Percentiles rank a stretch among this genome's conserved stretches.
Conservation (phyloP, 2,113 vertebrate species). For the Mormoops blainvillei region DNA sequence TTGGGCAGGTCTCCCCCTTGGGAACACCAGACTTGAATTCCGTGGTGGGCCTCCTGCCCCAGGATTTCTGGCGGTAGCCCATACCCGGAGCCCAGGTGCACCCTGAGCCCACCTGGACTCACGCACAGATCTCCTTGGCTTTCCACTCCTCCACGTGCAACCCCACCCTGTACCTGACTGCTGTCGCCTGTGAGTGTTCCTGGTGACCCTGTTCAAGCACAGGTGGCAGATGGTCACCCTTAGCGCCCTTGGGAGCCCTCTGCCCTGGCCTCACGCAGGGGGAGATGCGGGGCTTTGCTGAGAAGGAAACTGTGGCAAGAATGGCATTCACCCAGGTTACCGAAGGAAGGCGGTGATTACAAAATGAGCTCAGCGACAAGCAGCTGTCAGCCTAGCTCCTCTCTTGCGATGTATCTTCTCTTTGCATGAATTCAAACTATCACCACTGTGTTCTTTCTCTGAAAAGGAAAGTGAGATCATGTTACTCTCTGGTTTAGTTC, state of each 20-base stretch:
- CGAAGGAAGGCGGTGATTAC: constrained; percentile 24
- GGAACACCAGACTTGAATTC: neutral
- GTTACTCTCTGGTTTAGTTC: neutral
- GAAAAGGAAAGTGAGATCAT: neutral
- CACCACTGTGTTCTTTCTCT: neutral
- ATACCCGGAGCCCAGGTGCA: neutral
- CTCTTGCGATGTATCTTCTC: neutral
- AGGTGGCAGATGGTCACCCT: neutral
- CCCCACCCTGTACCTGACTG: neutral
- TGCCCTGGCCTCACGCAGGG: neutral
- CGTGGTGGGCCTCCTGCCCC: neutral
- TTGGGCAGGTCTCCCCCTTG: neutral
- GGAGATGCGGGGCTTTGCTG: neutral
- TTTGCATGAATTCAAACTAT: neutral
- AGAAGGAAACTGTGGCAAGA: neutral
- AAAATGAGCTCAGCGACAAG: neutral
- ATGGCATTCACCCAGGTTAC: neutral
- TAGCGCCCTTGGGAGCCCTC: neutral
- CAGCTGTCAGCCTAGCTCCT: neutral
- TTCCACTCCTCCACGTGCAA: neutral
- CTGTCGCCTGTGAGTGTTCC: neutral
- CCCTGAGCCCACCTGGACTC: neutral
- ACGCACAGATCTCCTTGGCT: neutral
- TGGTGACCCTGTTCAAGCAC: neutral
- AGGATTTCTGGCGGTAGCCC: neutral